These are phyloP conservation scores for Pogoniulus pusillus DNA, from an alignment of 2,797 vertebrate genomes.

Conservation along the genomic window DNA sequence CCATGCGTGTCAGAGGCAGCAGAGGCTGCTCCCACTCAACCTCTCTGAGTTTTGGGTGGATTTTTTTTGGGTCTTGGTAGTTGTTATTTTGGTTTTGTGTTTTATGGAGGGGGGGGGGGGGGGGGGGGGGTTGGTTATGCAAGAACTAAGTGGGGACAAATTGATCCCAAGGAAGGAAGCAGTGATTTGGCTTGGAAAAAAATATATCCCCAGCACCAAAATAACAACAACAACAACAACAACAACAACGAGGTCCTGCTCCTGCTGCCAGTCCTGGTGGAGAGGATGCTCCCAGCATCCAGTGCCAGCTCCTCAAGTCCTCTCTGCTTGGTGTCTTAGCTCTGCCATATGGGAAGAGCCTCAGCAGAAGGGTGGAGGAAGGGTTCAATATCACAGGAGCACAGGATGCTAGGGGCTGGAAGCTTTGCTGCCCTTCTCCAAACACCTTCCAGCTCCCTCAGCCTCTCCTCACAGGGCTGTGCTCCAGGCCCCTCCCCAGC, in stretches of 20 bases:
- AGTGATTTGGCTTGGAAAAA: neutral
- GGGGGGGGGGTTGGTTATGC: constrained; percentile 1
- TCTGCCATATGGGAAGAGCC: neutral
- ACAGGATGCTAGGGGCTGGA: too few relatives aligned
- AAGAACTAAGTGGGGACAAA: constrained; percentile 32
- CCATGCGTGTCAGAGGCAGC: constrained; percentile 26
- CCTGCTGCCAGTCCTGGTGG: constrained; percentile 19
- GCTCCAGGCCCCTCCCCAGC: too few relatives aligned
- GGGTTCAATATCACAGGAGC: too few relatives aligned
- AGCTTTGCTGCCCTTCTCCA: too few relatives aligned
- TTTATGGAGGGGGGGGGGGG: too few relatives aligned
- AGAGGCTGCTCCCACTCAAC: constrained; percentile 14
- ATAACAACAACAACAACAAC: too few relatives aligned
- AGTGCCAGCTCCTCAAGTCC: neutral
- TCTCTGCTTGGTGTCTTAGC: neutral
- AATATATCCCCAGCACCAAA: neutral
- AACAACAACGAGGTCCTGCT: neutral
- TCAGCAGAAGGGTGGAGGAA: neutral
- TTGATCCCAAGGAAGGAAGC: constrained; percentile 15
- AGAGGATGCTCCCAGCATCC: neutral
- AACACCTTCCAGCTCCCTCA: too few relatives aligned
- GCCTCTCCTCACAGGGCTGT: too few relatives aligned
- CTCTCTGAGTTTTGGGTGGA: neutral
- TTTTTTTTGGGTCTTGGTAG: too few relatives aligned
- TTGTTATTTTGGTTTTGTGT: too few relatives aligned